A percentile compares a stretch with the other conserved stretches of the same genome.
Conservation (phyloP, 2,797 vertebrate genomes). For the Rhodeus uyekii region DNA sequence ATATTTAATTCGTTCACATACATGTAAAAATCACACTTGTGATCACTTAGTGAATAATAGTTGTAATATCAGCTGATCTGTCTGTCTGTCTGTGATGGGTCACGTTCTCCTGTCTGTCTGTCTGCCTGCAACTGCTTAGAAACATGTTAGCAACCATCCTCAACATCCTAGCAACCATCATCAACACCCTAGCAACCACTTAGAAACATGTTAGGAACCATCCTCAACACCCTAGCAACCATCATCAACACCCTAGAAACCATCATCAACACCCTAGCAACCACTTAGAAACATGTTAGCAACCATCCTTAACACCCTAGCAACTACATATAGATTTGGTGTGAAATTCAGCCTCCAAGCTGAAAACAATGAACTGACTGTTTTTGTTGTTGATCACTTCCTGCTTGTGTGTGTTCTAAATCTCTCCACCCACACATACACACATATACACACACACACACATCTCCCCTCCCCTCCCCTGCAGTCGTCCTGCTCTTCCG, state of each 20-base stretch:
- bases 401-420: neutral
- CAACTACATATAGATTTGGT: neutral
- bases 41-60: too few relatives aligned
- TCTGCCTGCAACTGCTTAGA: too few relatives aligned
- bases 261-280: neutral
- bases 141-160: neutral
- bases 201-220: neutral
- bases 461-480: constrained; percentile 64
- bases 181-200: neutral
- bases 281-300: neutral
- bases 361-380: neutral
- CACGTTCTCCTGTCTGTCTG: too few relatives aligned
- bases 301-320: neutral
- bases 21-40: too few relatives aligned
- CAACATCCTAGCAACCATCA: neutral
- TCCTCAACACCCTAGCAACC: neutral
- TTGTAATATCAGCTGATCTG: too few relatives aligned
- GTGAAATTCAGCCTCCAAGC: neutral
- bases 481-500: constrained; percentile 66
- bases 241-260: neutral
- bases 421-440: neutral
- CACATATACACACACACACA: constrained; percentile 22
- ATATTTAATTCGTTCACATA: fast-evolving
- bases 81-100: too few relatives aligned
- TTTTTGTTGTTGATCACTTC: neutral